Evolutionary conservation across 2,113 vertebrate species (phyloP), one percentile per base, ranked within the genome.

Genomic region (Pteruthius melanotis): DNA sequence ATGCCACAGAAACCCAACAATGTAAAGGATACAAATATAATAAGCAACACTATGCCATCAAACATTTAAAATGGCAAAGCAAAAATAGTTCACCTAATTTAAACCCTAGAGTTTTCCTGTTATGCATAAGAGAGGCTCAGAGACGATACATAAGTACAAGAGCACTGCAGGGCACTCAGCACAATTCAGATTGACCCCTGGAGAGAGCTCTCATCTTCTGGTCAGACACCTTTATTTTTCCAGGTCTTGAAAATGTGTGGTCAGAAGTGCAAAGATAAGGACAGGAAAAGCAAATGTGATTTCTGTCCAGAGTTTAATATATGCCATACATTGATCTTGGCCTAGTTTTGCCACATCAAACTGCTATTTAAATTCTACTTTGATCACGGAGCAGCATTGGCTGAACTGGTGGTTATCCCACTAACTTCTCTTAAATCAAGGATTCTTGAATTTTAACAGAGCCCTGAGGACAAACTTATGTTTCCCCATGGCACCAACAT

Each of bases 1-100:
- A 64, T 53, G 60, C 7, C 42, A 83, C 63, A 70, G 90, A 95
- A 90, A 75, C 28, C 21, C 17, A 53, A 15, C 37, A 82, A 30
- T 3, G 11, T 30, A 54, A 81, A 81, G 10, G 47, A 81, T 57
- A 66, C 12, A 52, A 85, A 35, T 56, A 18, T n/a, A 93, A 88
- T 64, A 92, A 74, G 15, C 10, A 77, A 31, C 47, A 39, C 15
- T 14, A 27, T 11, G 37, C 26, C 52, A 90, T 88, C 76, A 90
- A 94, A 75, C 64, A 86, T 88, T 87, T 85, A 63, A 95, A 90
- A 61, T 30, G 11, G 66, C 50, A 83, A 95, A 93, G 4, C 49
- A 88, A 88, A 87, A 92, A 54, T 65, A 61, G 54, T 52, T 93
- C 45, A 59, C 40, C 50, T 88, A 86, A 60, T 94, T 93, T 56